A percentile compares a stretch with the other conserved stretches of the same genome.
These are phyloP conservation scores for Drosophila nigricruria DNA, from an alignment of 2,888 invertebrate species.

Conservation along the genomic window DNA sequence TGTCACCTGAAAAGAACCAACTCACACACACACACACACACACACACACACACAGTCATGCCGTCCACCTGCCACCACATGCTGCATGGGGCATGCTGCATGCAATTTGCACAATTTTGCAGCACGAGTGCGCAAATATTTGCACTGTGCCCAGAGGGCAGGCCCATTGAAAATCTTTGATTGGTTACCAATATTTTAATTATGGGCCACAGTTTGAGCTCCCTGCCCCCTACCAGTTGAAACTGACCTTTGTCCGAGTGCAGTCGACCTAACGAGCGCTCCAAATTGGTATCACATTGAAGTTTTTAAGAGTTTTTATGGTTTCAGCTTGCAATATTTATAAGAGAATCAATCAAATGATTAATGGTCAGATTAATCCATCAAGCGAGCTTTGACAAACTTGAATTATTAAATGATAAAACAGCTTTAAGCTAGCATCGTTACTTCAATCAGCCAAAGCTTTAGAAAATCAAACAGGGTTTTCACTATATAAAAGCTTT, in stretches of 20 bases:
- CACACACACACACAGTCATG: not conserved
- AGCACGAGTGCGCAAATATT: constrained; percentile 79
- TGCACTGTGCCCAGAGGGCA: constrained; percentile 25
- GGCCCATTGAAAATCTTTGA: constrained; percentile 70
- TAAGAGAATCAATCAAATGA: not conserved
- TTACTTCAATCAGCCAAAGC: not conserved
- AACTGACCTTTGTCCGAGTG: constrained; percentile 57
- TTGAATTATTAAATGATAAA: not conserved
- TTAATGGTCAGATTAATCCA: not conserved
- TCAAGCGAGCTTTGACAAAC: not conserved
- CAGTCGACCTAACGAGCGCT: constrained; percentile 34
- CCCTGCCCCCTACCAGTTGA: not conserved
- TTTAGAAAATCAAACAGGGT: no score
- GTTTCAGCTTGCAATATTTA: not conserved
- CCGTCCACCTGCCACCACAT: constrained; percentile 39
- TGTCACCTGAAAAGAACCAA: constrained; percentile 70
- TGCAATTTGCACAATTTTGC: constrained; percentile 82
- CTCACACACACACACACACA: constrained; percentile 2
- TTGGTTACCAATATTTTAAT: constrained; percentile 82
- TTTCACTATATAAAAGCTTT: no score
- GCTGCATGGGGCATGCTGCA: constrained; percentile 62
- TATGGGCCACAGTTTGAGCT: constrained; percentile 61
- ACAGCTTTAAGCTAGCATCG: not conserved
- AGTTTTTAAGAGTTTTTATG: not conserved
- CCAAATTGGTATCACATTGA: constrained; percentile 57